Conservation (phyloP, 2,797 vertebrate genomes). For the Anguilla obscura region DNA sequence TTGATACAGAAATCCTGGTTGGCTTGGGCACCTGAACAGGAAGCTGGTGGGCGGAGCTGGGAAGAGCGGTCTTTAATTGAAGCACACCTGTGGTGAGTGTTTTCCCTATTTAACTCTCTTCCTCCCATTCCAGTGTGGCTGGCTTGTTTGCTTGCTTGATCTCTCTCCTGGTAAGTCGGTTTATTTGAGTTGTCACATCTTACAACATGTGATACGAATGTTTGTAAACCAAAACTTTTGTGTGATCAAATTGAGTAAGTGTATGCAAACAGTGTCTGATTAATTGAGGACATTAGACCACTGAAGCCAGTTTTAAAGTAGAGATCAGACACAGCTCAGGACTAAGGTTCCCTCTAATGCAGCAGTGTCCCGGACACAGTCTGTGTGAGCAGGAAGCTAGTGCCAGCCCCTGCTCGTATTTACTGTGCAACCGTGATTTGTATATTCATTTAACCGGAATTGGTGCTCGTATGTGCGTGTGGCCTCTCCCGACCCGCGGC, state of each 20-base stretch:
- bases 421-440: neutral
- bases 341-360: neutral
- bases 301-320: neutral
- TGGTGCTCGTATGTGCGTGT: neutral
- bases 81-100: too few species aligned
- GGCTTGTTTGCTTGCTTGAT: too few species aligned
- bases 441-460: neutral
- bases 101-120: too few species aligned
- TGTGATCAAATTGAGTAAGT: neutral
- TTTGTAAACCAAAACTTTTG: neutral
- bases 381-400: neutral
- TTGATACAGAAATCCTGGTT: too few species aligned
- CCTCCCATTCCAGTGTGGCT: too few species aligned
- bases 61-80: too few species aligned
- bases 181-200: too few species aligned
- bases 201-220: too few species aligned
- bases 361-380: neutral
- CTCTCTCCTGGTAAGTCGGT: too few species aligned
- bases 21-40: too few species aligned
- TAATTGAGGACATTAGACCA: neutral
- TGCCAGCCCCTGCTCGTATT: neutral
- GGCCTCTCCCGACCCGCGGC: conserved; percentile 8
- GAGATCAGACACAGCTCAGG: neutral
- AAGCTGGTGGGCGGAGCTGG: too few species aligned
- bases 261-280: neutral